Evolutionary conservation across 2,797 vertebrate genomes (phyloP), one percentile per base, ranked within the genome.

Genomic region (Myiothlypis coronata): DNA sequence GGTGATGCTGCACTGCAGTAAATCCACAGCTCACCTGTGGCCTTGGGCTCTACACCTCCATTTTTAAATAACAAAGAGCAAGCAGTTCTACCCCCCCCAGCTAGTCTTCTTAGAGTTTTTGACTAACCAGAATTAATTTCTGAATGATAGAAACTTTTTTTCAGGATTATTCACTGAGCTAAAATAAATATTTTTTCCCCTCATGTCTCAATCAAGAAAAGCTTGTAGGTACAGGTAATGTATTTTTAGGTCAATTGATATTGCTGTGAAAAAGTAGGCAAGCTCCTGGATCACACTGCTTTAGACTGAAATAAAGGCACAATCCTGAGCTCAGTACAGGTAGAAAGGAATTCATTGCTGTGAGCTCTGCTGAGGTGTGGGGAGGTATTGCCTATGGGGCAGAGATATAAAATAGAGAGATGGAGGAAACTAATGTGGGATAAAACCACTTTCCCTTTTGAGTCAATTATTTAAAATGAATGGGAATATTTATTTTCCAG

Each of bases 21-120:
- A 64, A 63, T 18, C 8, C 18, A 1, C 11, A 10, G 24, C 19
- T 52, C 26, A 21, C 32, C 41, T 0, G 0, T 71, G 44, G 27
- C 30, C 44, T 12, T 57, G 49, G 39, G 79, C 35, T 53, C 39
- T 18, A 2, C 19, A 12, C 28, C 39, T 71, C 14, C 18, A 0
- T 17, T 94, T 84, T 47, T 79, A 35, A 86, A 46, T 10, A 59
- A 28, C 13, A 60, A 78, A 83, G 43, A 91, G 21, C 8, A 81
- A 49, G 20, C 47, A 60, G 27, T 75, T 96, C 83, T 20, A 18
- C 12, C 22, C 52, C 21, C 28, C 23, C 47, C 32, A 7, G 32
- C 82, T 55, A 26, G 37, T 65, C 43, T 89, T 94, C 14, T 22
- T 70, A 19, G 37, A 28, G 32, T 12, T 87, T 63, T 67, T 92